Percentiles rank a stretch among this genome's conserved stretches.
Evolutionary conservation across 2,888 invertebrate species (phyloP).

Genomic region (Tuta absoluta): DNA sequence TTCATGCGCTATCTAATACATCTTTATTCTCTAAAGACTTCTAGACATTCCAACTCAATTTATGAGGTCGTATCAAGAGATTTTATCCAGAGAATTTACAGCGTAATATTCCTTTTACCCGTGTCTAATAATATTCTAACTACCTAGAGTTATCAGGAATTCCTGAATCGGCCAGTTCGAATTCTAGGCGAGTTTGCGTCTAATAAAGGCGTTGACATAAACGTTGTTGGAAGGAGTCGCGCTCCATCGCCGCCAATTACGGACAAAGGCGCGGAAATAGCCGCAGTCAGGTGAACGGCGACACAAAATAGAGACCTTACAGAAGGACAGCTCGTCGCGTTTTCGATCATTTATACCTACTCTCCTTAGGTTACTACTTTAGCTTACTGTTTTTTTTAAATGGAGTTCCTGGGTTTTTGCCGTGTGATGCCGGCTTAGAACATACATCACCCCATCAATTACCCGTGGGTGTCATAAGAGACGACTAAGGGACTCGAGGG

Average conservation of each 20-base stretch:
- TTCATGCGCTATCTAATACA: neutral
- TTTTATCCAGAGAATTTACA: neutral
- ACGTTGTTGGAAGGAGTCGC: constrained; percentile 1
- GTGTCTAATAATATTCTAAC: neutral
- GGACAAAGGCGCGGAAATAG: constrained; percentile 4
- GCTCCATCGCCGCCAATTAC: constrained; percentile 1
- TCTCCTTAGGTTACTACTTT: too few relatives aligned
- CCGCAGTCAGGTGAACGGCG: neutral
- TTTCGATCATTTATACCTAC: too few relatives aligned
- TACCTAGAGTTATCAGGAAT: neutral
- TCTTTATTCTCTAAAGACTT: neutral
- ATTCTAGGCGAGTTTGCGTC: neutral
- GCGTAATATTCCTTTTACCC: too few relatives aligned
- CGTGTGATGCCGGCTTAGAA: too few relatives aligned
- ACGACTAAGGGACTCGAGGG: too few relatives aligned
- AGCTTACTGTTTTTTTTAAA: too few relatives aligned
- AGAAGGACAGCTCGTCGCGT: too few relatives aligned
- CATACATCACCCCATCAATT: too few relatives aligned
- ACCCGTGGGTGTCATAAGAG: too few relatives aligned
- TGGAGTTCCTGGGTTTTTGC: too few relatives aligned
- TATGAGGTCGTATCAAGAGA: neutral
- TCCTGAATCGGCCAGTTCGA: neutral
- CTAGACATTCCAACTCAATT: neutral
- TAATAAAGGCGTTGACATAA: constrained; percentile 8
- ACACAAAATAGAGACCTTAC: too few relatives aligned